Evolutionary conservation across 2,888 invertebrate species (phyloP), one percentile per base, ranked within the genome.

Genomic region (Agrenia bidenticulata): DNA sequence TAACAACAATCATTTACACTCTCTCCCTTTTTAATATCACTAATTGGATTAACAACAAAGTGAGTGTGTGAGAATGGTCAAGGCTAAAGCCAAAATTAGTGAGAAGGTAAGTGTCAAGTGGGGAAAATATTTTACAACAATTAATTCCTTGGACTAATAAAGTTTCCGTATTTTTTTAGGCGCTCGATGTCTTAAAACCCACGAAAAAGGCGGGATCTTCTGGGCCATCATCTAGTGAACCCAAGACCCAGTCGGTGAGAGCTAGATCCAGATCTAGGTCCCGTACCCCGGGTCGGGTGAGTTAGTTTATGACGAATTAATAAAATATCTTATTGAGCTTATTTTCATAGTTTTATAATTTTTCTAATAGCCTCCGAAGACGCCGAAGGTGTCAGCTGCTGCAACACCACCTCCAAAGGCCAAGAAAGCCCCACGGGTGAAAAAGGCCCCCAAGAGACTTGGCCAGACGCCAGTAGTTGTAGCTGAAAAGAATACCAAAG

Each of bases 261-360:
- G 65, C 73, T 1, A 66, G 69, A 49, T 69, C 72, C 17, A 60
- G 75, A 45, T 75, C 75, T 23, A 58, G 72, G 57, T 72, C 73
- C 5, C 61, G 75, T 42, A 73, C 75, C 2, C 73, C 73, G 17
- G 70, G 63, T 15, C 54, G 75, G 53, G 75, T 75, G 64, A 66
- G 63, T 51, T 15, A 7, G 24, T 15, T 11, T 49, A 15, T 39
- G 15, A 11, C 15, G 32, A 32, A 7, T 11, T 11, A 32, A 32
- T 9, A 9, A 24, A 51, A 51, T 51, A 23, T 5, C 21, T n/a
- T n/a, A n/a, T n/a, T n/a, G n/a, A n/a, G n/a, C n/a, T n/a, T 19
- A 21, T 51, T 51, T 19, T 24, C 21, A 51, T 7, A 21, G 21
- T 51, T 7, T 17, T 51, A 7, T 51, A 45, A 45, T 45, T 45